Percentiles rank a stretch among this genome's conserved stretches.
phyloP scores from a whole-genome alignment of 2,797 vertebrate genomes.

The Enteromius paludinosus region DNA sequence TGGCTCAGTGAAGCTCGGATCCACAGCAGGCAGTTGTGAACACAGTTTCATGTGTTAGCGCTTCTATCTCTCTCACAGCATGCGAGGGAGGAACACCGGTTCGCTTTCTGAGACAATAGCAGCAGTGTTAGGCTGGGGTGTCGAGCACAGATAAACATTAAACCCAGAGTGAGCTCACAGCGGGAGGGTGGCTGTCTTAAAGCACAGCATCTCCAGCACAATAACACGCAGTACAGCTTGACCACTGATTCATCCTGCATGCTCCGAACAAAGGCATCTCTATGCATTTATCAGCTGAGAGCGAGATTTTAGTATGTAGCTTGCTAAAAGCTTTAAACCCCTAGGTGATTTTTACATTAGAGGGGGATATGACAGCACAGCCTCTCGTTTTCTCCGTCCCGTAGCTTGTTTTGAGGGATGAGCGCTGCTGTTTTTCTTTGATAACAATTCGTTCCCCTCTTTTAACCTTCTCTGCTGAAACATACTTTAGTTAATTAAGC shows the following conservation, averaged over 20 bases:
- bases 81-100: slow-evolving; percentile 31
- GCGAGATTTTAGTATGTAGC: slow-evolving; percentile 1
- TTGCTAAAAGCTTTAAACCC: slow-evolving; percentile 25
- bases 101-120: slow-evolving; percentile 36
- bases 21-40: slow-evolving; percentile 35
- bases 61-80: slow-evolving; percentile 34
- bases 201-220: slow-evolving; percentile 33
- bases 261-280: slow-evolving; percentile 38
- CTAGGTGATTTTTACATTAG: slow-evolving; percentile 20
- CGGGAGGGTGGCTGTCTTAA: slow-evolving; percentile 37
- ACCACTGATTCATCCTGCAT: slow-evolving; percentile 24
- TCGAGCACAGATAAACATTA: slow-evolving; percentile 49
- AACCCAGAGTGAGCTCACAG: slow-evolving; percentile 45
- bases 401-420: slow-evolving; percentile 24
- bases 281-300: slow-evolving; percentile 18
- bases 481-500: slow-evolving; percentile 36
- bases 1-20: slow-evolving; percentile 4
- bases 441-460: slow-evolving; percentile 14
- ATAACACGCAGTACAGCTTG: slow-evolving; percentile 40
- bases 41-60: slow-evolving; percentile 31
- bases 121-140: slow-evolving; percentile 43
- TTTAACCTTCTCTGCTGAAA: slow-evolving; percentile 32
- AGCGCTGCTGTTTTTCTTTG: slow-evolving; percentile 31
- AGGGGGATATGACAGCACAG: background rate
- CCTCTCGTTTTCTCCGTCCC: background rate